A percentile compares a stretch with the other conserved stretches of the same genome.
Evolutionary conservation across 2,888 invertebrate genomes (phyloP).

Genomic region (Nomada fabriciana): DNA sequence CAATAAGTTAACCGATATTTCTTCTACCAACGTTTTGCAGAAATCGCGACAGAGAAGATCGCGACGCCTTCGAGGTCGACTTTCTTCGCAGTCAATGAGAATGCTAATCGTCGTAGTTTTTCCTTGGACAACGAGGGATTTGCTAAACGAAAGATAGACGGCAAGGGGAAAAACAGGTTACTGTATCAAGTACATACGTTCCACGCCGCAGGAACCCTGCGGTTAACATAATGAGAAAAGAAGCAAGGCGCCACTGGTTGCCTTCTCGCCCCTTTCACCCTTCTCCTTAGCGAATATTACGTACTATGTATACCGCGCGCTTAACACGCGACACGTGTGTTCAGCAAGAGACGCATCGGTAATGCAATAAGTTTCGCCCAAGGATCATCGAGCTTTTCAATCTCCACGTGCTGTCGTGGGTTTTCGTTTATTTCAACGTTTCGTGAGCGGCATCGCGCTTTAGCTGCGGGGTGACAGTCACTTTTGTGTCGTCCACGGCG

Average conservation of each 20-base stretch:
- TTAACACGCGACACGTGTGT: conserved; percentile 38
- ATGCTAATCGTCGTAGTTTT: conserved; percentile 11
- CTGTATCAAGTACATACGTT: conserved; percentile 49
- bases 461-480: conserved; percentile 10
- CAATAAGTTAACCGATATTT: neutral
- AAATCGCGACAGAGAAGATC: neutral
- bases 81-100: neutral
- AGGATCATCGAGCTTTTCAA: neutral
- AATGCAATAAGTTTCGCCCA: conserved; percentile 14
- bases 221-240: conserved; percentile 72
- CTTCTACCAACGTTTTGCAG: neutral
- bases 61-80: neutral
- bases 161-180: conserved; percentile 59
- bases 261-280: conserved; percentile 19
- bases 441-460: too few relatives aligned
- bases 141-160: conserved; percentile 43
- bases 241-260: conserved; percentile 65
- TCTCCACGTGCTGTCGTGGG: neutral
- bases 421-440: neutral
- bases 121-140: conserved; percentile 34
- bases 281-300: neutral
- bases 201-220: conserved; percentile 61
- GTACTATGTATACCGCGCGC: conserved; percentile 1
- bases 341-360: conserved; percentile 23
- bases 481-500: conserved; percentile 10